These are phyloP conservation scores for Litocranius walleri DNA, from an alignment of 2,113 vertebrate genomes.

Conservation along the genomic window DNA sequence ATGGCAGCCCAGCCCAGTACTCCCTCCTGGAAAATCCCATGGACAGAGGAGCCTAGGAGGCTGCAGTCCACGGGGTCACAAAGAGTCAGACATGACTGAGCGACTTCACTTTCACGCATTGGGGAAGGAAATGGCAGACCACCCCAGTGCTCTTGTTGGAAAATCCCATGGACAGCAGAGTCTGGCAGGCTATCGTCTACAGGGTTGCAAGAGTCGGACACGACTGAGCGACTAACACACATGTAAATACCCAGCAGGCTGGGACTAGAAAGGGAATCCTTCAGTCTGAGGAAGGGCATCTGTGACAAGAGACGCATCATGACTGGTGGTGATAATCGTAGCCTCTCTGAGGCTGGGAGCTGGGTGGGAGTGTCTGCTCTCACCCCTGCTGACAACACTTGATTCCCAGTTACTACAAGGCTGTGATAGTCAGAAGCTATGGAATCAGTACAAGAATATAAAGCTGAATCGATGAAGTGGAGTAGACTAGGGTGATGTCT, in stretches of 20 bases:
- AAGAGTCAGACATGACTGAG: no score
- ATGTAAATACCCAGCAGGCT: background rate
- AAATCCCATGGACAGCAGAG: background rate
- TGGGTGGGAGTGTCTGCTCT: accelerated
- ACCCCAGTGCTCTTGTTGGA: background rate
- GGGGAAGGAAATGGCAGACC: background rate
- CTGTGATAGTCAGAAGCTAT: background rate
- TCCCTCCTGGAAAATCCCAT: background rate
- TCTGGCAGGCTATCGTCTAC: accelerated
- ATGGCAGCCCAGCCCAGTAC: background rate
- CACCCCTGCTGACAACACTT: accelerated
- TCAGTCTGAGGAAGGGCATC: background rate
- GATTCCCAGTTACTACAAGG: no score
- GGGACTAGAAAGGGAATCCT: background rate
- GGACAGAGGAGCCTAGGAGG: no score
- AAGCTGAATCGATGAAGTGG: accelerated
- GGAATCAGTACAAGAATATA: no score
- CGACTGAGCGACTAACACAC: background rate
- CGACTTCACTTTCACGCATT: no score
- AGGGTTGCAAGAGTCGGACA: background rate
- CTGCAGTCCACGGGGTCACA: no score
- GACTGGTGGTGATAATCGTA: accelerated
- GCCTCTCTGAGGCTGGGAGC: background rate
- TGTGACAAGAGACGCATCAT: accelerated
- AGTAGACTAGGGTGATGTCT: background rate